phyloP scores from a whole-genome alignment of 2,888 invertebrate species.

The Copidosoma aretas region DNA sequence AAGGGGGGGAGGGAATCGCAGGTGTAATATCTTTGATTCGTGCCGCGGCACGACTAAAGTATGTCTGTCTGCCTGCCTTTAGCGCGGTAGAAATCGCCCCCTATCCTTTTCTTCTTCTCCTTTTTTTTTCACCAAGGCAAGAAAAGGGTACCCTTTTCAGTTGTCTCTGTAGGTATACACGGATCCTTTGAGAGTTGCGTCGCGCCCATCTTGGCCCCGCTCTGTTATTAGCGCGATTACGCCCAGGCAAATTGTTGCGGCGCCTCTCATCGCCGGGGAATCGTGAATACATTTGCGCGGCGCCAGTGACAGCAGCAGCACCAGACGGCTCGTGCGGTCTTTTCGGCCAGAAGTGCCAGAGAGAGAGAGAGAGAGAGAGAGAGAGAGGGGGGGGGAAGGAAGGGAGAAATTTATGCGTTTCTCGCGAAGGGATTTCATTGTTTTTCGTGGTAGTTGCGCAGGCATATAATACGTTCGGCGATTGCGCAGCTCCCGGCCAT shows the following conservation, averaged over 20 bases:
- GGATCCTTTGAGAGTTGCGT: constrained; percentile 14
- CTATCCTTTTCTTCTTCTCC: too few relatives aligned
- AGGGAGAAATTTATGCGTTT: constrained; percentile 3
- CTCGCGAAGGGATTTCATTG: constrained; percentile 15
- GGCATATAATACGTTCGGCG: not conserved
- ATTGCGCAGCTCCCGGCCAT: too few relatives aligned
- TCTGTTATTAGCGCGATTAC: constrained; percentile 48
- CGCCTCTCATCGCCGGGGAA: constrained; percentile 10
- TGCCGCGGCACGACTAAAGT: not conserved
- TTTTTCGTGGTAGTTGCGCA: not conserved
- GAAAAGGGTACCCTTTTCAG: constrained; percentile 4
- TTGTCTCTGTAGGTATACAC: constrained; percentile 10
- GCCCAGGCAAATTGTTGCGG: constrained; percentile 43
- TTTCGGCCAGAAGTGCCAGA: not conserved
- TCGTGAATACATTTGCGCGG: constrained; percentile 38
- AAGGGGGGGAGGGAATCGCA: not conserved
- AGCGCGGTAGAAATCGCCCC: not conserved
- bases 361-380: not conserved
- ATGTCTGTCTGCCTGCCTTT: not conserved
- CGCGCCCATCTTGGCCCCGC: constrained; percentile 25
- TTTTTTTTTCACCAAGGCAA: constrained; percentile 13
- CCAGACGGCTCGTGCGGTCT: not conserved
- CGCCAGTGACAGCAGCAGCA: not conserved
- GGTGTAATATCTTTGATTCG: constrained; percentile 5
- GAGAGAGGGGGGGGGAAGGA: not conserved